Evolutionary conservation across 2,797 vertebrate species (phyloP), one percentile per base, ranked within the genome.

Genomic region (Zonotrichia albicollis): DNA sequence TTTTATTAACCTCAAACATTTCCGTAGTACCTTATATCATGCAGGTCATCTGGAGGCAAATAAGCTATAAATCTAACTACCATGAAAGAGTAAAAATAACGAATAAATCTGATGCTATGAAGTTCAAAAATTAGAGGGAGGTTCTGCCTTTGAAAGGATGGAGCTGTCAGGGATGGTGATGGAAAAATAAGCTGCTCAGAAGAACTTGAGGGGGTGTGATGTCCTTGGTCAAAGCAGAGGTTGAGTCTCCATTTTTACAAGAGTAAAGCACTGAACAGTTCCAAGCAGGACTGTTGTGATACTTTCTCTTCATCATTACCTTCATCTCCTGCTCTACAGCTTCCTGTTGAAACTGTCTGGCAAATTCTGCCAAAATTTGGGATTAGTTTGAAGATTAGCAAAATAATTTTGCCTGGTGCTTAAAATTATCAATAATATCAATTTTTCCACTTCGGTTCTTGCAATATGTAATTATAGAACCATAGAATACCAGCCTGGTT

Each of bases 1-100:
- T 95, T 92, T 92, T 48, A 74, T 84, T 77, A 85, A 32, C 34
- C 68, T 80, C 87, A 77, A 60, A 51, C 9, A 42, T 93, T 93
- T 95, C 65, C 53, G 45, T 87, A 55, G 43, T 70, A 32, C 38
- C 61, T 94, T 32, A 25, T 83, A 65, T 60, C 60, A 32, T 20
- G 3, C 66, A n/a, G 67, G 78, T 82, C 34, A 57, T 71, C 46
- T 77, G 58, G 53, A 84, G 29, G 16, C 1, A 0, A 90, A 84
- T 16, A 78, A 1, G 1, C 20, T 76, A 0, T 51, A 66, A 91
- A 23, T 85, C 55, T 51, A 86, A 68, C 16, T 20, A n/a, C 21
- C 18, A 34, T 32, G 15, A 57, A 79, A 77, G 9, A 43, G 54
- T 78, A 55, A 74, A 91, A 80, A 43, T 10, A 34, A 45, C 1